Evolutionary conservation across 1,140 invertebrate species (phyloP), one percentile per base, ranked within the genome.

Genomic region (Acyrthosiphon pisum): DNA sequence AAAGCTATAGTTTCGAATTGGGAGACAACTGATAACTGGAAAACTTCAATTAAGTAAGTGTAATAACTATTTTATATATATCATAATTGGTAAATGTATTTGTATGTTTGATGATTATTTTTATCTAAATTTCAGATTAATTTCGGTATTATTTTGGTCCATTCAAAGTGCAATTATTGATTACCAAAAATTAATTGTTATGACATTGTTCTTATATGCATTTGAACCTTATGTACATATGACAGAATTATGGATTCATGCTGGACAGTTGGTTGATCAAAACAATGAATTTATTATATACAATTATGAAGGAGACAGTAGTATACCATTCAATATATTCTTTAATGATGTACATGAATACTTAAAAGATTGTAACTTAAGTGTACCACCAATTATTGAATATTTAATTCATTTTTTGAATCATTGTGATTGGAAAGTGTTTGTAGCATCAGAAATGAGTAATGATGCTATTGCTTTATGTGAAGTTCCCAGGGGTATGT

Each of bases 181-280:
- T 56, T 93, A 84, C 56, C 68, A 93, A 93, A 93, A 93, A 37
- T 37, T 44, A 41, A 37, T 84, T 41, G 46, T 84, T 23, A 41
- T 93, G 91, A 86, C 50, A 84, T 60, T 93, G 26, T 93, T 93
- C 26, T 53, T 93, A 23, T 53, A 93, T 86, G 84, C 91, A 41
- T 93, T 93, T 50, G 91, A 93, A 93, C 46, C 91, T 41, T 93
- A 93, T 53, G 81, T 93, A 20, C 91, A 93, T 44, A 93, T 93
- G 81, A 84, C 91, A 41, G 91, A 93, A 93, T 53, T 93, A 26
- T 93, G 91, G 91, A 93, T 93, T 93, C 48, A 93, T 84, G 81
- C 81, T 44, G 91, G 91, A 8, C 48, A 86, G 81, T 26, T 93
- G 6, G 81, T 93, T 84, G 91, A 93, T 84, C 81, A 93, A 44